Evolutionary conservation across 2,888 invertebrate genomes (phyloP).

Genomic region (Sminthurinus aureus): DNA sequence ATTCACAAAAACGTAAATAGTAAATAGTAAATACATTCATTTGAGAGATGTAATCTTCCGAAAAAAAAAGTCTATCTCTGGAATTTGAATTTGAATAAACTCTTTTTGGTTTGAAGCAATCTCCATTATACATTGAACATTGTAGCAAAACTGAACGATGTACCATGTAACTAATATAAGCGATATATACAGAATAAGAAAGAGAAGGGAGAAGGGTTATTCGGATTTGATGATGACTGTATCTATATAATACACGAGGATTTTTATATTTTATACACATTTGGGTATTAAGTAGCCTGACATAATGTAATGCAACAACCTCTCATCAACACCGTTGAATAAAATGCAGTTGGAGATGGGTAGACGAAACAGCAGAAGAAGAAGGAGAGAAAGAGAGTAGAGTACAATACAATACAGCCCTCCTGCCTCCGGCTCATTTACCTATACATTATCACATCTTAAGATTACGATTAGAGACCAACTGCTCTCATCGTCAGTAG

Average conservation of each 20-base stretch:
- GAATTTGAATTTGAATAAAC: constrained; percentile 47
- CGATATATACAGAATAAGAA: too few relatives aligned
- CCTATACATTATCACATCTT: constrained; percentile 38
- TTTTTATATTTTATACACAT: background rate
- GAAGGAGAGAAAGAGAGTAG: constrained; percentile 23
- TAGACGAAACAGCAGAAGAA: constrained; percentile 4
- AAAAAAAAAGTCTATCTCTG: constrained; percentile 39
- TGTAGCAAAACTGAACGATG: background rate
- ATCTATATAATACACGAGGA: background rate
- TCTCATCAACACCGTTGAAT: background rate
- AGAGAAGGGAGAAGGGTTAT: background rate
- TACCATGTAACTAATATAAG: background rate
- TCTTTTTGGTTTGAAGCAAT: constrained; percentile 30
- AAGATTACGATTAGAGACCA: constrained; percentile 35
- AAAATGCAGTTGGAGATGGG: background rate
- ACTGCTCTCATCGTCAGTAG: constrained; percentile 35
- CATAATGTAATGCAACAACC: too few relatives aligned
- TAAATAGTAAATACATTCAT: constrained; percentile 42
- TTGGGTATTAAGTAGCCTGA: too few relatives aligned
- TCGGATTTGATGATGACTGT: too few relatives aligned
- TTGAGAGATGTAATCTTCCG: constrained; percentile 35
- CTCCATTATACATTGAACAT: too few relatives aligned
- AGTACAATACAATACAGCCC: constrained; percentile 41
- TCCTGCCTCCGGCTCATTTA: constrained; percentile 38
- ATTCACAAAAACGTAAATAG: constrained; percentile 22